phyloP scores from a whole-genome alignment of 2,888 invertebrate species.

The Erpobdella octoculata region DNA sequence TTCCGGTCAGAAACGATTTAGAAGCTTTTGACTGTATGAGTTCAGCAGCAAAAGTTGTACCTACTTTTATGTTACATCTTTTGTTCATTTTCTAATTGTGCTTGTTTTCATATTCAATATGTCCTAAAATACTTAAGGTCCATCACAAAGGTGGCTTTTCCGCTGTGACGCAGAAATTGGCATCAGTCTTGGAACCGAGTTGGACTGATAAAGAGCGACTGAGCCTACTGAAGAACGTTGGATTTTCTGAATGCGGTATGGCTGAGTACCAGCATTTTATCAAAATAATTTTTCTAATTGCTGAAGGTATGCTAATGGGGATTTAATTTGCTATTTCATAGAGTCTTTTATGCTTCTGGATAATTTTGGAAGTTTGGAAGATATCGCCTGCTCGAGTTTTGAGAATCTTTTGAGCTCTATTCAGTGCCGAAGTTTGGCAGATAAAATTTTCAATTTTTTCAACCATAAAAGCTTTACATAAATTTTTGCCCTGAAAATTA shows the following conservation, averaged over 20 bases:
- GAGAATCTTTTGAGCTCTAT: not conserved
- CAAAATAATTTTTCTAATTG: not conserved
- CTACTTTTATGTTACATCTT: not conserved
- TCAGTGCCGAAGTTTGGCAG: not conserved
- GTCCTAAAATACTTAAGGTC: not conserved
- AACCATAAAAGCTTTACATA: not conserved
- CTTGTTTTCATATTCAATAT: not conserved
- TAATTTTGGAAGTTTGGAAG: not conserved
- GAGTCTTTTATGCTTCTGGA: slow-evolving; percentile 11
- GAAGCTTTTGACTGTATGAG: slow-evolving; percentile 8
- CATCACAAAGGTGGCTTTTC: slow-evolving; percentile 5
- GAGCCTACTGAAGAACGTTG: not conserved
- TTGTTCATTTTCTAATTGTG: too few species aligned
- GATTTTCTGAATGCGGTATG: slow-evolving; percentile 11
- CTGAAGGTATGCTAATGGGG: not conserved
- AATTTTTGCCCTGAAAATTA: too few species aligned
- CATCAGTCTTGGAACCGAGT: not conserved
- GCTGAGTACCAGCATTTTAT: not conserved
- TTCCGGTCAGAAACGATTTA: slow-evolving; percentile 6
- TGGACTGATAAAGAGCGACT: not conserved
- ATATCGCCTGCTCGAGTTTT: not conserved
- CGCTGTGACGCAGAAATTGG: not conserved
- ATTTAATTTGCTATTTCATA: not conserved
- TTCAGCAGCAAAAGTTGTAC: not conserved
- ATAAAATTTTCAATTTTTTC: not conserved